phyloP scores from a whole-genome alignment of 2,888 invertebrate species.

The Cryptus viduatorius region DNA sequence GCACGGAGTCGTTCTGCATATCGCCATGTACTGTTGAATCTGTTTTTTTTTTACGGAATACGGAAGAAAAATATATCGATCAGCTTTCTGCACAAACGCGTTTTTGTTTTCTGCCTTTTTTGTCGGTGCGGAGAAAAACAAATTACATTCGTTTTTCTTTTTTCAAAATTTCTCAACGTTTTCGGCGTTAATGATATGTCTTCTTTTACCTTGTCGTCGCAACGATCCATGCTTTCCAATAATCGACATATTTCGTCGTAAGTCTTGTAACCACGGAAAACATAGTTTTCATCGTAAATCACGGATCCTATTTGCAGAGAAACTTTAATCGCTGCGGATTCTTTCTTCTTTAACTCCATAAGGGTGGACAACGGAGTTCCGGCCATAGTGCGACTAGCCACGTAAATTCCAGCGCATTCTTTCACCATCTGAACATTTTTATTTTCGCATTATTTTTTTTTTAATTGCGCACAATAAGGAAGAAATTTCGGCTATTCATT shows the following conservation, averaged over 20 bases:
- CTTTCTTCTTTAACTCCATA: constrained; percentile 75
- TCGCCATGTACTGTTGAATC: constrained; percentile 78
- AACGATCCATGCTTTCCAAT: constrained; percentile 73
- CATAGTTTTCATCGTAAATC: constrained; percentile 70
- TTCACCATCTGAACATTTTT: constrained; percentile 64
- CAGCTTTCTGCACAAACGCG: no score
- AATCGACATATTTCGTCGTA: constrained; percentile 74
- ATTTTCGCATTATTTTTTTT: constrained; percentile 50
- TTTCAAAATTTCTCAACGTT: background rate
- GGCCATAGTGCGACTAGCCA: constrained; percentile 75
- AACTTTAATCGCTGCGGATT: constrained; percentile 71
- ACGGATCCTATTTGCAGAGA: constrained; percentile 72
- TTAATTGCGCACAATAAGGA: constrained; percentile 10
- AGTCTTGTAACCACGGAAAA: constrained; percentile 71
- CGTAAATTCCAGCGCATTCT: constrained; percentile 74
- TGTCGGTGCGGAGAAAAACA: background rate
- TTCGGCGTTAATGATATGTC: background rate
- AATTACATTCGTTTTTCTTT: background rate
- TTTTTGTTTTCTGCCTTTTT: background rate
- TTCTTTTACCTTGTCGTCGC: constrained; percentile 75
- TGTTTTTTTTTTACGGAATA: constrained; percentile 58
- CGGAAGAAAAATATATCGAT: no score
- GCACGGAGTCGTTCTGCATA: constrained; percentile 74
- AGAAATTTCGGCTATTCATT: constrained; percentile 2
- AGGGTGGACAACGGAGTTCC: constrained; percentile 74